Conservation (phyloP, 53 echinoderm and acorn worm species). For the Henricia sp. region DNA sequence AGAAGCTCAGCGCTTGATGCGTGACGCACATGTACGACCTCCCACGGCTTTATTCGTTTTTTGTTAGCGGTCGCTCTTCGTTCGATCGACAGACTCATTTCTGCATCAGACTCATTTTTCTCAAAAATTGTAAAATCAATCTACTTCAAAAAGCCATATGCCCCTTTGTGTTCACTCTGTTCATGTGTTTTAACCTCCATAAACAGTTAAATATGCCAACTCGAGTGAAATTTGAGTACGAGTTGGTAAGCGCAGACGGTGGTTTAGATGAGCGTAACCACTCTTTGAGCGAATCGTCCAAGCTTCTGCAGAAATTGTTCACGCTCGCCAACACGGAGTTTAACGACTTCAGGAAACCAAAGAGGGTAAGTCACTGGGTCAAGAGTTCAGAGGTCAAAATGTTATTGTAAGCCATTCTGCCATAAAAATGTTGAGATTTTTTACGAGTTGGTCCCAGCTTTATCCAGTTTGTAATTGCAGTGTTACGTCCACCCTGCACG, state of each 20-base stretch:
- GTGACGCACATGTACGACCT: no score
- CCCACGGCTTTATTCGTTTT: no score
- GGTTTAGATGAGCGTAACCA: slow-evolving; percentile 13
- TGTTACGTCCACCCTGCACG: no score
- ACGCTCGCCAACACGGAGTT: slow-evolving; percentile 81
- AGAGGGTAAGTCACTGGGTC: slow-evolving; percentile 67
- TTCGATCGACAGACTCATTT: no score
- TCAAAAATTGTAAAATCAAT: no score
- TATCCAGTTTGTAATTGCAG: no score
- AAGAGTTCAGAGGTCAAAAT: background rate
- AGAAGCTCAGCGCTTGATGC: no score
- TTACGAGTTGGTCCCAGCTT: no score
- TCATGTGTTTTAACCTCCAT: background rate
- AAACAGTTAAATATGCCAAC: slow-evolving; percentile 87
- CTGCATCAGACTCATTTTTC: no score
- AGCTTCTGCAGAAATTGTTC: slow-evolving; percentile 74
- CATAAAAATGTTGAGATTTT: no score
- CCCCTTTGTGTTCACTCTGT: background rate
- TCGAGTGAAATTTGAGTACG: slow-evolving; percentile 82
- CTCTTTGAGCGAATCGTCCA: slow-evolving; percentile 26
- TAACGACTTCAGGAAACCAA: slow-evolving; percentile 64
- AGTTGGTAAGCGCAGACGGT: slow-evolving; percentile 59
- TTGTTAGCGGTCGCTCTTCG: no score
- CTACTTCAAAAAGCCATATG: no score
- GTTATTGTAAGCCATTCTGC: background rate